Evolutionary conservation across 2,888 invertebrate species (phyloP).

Genomic region (Emmelina monodactyla): DNA sequence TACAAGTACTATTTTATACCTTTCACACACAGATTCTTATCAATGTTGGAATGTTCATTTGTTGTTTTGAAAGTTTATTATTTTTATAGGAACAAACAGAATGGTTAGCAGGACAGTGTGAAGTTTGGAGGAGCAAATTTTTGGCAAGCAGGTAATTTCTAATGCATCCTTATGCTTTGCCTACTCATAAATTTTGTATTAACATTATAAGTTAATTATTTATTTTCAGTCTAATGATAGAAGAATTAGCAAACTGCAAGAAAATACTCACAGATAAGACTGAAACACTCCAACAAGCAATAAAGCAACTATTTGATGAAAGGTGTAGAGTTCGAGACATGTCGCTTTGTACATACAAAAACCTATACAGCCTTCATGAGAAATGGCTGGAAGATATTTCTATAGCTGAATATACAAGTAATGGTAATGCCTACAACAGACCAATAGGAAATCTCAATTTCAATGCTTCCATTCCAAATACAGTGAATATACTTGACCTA

Average conservation of each 20-base stretch:
- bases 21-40: no score
- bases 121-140: conserved; percentile 97
- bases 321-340: conserved; percentile 70
- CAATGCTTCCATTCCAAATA: conserved; percentile 50
- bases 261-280: conserved; percentile 76
- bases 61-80: no score
- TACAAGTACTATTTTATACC: no score
- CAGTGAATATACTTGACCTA: conserved; percentile 71
- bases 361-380: conserved; percentile 55
- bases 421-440: conserved; percentile 36
- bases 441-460: conserved; percentile 61
- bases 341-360: conserved; percentile 70
- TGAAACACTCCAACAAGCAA: conserved; percentile 72
- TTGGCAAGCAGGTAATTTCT: conserved; percentile 81
- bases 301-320: conserved; percentile 76
- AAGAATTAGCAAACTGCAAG: conserved; percentile 89
- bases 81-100: conserved; percentile 81
- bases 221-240: conserved; percentile 82
- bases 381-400: conserved; percentile 53
- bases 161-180: not conserved
- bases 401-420: conserved; percentile 43
- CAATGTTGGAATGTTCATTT: no score
- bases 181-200: not conserved
- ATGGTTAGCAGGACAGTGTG: conserved; percentile 91
- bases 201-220: conserved; percentile 1